phyloP scores from a whole-genome alignment of 1,140 invertebrate genomes.

The Trachymyrmex septentrionalis region DNA sequence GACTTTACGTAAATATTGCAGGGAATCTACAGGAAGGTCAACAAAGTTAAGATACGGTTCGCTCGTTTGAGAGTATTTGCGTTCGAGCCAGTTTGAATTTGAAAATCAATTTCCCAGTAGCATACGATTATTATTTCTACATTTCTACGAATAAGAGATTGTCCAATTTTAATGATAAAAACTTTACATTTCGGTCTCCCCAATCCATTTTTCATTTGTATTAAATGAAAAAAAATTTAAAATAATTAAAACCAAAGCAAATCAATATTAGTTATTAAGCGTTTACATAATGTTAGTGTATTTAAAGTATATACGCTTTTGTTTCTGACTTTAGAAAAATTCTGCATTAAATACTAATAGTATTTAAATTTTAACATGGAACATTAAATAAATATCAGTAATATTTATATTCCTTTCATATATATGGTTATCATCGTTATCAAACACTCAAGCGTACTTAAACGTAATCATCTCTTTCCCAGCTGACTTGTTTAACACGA shows the following conservation, averaged over 20 bases:
- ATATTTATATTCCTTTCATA: background rate
- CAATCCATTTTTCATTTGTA: background rate
- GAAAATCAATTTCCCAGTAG: constrained; percentile 26
- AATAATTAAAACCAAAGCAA: background rate
- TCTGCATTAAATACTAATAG: background rate
- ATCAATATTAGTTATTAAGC: background rate
- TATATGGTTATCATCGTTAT: too few species aligned
- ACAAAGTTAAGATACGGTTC: constrained; percentile 48
- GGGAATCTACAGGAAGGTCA: constrained; percentile 9
- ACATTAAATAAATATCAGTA: background rate
- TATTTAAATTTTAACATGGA: background rate
- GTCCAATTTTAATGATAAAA: background rate
- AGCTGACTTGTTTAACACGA: constrained; percentile 33
- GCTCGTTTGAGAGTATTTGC: background rate
- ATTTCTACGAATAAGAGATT: background rate
- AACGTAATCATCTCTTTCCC: background rate
- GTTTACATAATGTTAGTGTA: background rate
- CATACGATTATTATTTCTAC: constrained; percentile 20
- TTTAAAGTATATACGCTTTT: background rate
- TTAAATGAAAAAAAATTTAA: background rate
- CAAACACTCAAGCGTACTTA: background rate
- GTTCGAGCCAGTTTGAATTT: background rate
- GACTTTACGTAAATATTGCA: constrained; percentile 46
- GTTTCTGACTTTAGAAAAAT: background rate
- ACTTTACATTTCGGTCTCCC: background rate